Evolutionary conservation across 2,888 invertebrate genomes (phyloP).

Genomic region (Heliconius ethilla): DNA sequence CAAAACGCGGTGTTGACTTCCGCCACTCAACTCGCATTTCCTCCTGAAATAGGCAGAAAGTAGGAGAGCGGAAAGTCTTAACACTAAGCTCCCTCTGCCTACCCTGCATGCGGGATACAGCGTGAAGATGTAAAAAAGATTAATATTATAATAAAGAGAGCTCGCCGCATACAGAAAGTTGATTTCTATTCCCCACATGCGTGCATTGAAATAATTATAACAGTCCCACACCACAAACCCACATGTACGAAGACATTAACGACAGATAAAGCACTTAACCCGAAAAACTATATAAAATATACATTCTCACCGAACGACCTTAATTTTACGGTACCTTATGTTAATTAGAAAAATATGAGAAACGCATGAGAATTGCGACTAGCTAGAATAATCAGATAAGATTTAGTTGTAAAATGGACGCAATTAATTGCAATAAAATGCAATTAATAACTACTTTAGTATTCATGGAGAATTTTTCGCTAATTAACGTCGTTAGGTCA

Average conservation of each 20-base stretch:
- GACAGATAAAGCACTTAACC: constrained; percentile 40
- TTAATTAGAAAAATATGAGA: constrained; percentile 46
- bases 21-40: too few relatives aligned
- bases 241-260: constrained; percentile 30
- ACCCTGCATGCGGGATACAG: too few relatives aligned
- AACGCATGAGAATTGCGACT: constrained; percentile 44
- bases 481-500: constrained; percentile 19
- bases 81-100: too few relatives aligned
- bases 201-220: constrained; percentile 27
- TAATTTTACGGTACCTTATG: constrained; percentile 44
- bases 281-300: constrained; percentile 44
- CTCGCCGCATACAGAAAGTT: constrained; percentile 13
- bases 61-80: too few relatives aligned
- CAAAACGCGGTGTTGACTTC: too few relatives aligned
- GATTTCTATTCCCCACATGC: constrained; percentile 26
- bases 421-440: constrained; percentile 24
- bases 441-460: constrained; percentile 34
- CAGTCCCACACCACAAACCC: constrained; percentile 44
- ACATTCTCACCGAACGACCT: constrained; percentile 46
- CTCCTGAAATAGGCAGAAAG: too few relatives aligned
- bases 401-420: constrained; percentile 37
- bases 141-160: constrained; percentile 2
- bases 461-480: constrained; percentile 22
- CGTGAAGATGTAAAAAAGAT: too few relatives aligned
- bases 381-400: constrained; percentile 39